Base-by-base conservation (phyloP, 2,888 invertebrate species). In the Boloria euphrosyne region DNA sequence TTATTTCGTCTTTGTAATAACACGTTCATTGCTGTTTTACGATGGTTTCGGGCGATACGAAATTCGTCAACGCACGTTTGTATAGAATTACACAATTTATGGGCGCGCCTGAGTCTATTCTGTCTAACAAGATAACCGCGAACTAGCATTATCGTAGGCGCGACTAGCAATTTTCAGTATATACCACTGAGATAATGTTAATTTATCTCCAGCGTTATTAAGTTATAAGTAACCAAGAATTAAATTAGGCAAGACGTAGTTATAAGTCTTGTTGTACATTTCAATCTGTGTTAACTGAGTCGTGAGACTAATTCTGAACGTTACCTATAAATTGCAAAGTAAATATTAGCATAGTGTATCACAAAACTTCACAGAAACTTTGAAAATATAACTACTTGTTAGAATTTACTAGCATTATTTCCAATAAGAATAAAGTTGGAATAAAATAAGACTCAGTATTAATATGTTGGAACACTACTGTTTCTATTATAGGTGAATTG, bases 1-100 rank as follows among this genome's bases (percentile, higher is more conserved):
- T 82, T 83, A 83, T 86, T 84, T 80, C 76, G 73, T 81, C 77
- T 75, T 77, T 71, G 78, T 81, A 80, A 81, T 78, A 74, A 73
- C 71, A 72, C 63, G 66, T 60, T 61, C 66, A 67, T 44, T 69
- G 59, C 63, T 68, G 51, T 68, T 66, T 70, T 68, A 62, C 59
- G 59, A 57, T 54, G 53, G 31, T 68, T 61, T 62, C 62, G 46
- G 65, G 66, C 70, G 31, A 65, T 67, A 86, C 84, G 83, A 84
- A 87, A 90, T 88, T 88, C 86, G 78, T 79, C 69, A 69, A 59
- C 31, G 46, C 62, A 51, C 38, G 60, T 66, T 62, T 68, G 27
- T 66, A 31, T n/a, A 22, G 57, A 31, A 59, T 59, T 65, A 18
- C 52, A 31, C 10, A 52, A 52, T 65, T 52, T 65, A 65, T 58